Evolutionary conservation across 2,113 vertebrate genomes (phyloP), one percentile per base, ranked within the genome.

Genomic region (Polypterus bichir): DNA sequence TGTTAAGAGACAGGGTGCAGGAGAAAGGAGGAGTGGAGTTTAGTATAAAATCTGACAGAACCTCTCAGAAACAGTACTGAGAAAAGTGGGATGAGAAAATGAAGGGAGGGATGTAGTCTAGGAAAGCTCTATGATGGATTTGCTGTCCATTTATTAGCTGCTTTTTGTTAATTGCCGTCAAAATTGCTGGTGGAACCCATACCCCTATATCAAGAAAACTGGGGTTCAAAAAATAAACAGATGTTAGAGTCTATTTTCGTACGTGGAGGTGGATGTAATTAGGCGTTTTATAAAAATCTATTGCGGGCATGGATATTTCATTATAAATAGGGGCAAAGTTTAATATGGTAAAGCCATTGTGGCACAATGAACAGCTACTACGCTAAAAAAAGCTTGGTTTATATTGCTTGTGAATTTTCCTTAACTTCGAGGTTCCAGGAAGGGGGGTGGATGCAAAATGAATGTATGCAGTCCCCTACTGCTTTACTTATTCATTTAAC

Each of bases 401-500:
- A 4, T 52, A 51, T 3, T 52, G 51, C 51, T 7, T 10, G 27
- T 27, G 27, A 27, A 27, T 27, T 27, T 27, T 27, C 27, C 27
- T 27, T 27, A 52, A 52, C 7, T 52, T 52, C 51, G 10, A 10
- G 51, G 51, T 8, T 52, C 51, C 51, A 52, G 51, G 7, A 52
- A 52, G 10, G 10, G 10, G 51, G 10, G 10, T 8, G 10, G 10
- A 52, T 8, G 10, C 10, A 7, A 8, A 10, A 52, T 10, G 6
- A 62, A 60, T 46, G 62, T 57, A 63, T 52, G 48, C 63, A 54
- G 9, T 48, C 58, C 54, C 62, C 51, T 57, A 57, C 61, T 59
- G 58, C 57, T 44, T 27, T 52, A 48, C 51, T 64, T 62, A 71
- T 71, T 63, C 65, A 48, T 59, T 61, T 66, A 70, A 71, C 68